Evolutionary conservation across 2,113 vertebrate species (phyloP).

Genomic region (Ictidomys tridecemlineatus): DNA sequence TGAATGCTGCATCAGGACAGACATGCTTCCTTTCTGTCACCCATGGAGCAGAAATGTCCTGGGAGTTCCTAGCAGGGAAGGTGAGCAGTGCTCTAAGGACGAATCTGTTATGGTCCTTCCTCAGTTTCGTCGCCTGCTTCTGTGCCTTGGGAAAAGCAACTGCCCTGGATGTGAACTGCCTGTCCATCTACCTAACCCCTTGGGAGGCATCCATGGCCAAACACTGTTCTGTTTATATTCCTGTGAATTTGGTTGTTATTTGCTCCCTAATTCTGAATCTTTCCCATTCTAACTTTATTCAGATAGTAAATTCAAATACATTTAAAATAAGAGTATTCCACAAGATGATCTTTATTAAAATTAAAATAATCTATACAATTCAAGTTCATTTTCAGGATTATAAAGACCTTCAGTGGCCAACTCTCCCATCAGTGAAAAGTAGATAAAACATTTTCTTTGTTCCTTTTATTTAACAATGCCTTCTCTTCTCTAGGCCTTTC

Average conservation of each 20-base stretch:
- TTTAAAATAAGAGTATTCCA: slow-evolving; percentile 40
- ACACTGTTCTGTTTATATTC: slow-evolving; percentile 28
- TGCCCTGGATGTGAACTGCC: background rate
- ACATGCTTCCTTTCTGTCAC: background rate
- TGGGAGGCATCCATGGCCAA: background rate
- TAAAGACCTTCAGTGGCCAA: background rate
- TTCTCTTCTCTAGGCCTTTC: background rate
- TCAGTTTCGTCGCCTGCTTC: background rate
- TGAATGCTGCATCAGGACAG: background rate
- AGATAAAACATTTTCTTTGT: slow-evolving; percentile 8
- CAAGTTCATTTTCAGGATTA: slow-evolving; percentile 39
- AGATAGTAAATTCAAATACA: slow-evolving; percentile 11
- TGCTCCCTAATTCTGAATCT: slow-evolving; percentile 25
- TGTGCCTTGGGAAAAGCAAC: background rate
- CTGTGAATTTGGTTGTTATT: background rate
- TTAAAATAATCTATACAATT: slow-evolving; percentile 44
- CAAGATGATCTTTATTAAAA: background rate
- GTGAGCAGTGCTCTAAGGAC: background rate
- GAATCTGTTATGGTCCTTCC: background rate
- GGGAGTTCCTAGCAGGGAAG: background rate
- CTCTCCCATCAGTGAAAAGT: slow-evolving; percentile 46
- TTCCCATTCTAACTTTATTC: slow-evolving; percentile 1
- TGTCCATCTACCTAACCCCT: background rate
- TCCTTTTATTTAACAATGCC: slow-evolving; percentile 28
- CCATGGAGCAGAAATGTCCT: background rate